These are phyloP conservation scores for Melinaea menophilus DNA, from an alignment of 2,888 invertebrate species.

Conservation along the genomic window DNA sequence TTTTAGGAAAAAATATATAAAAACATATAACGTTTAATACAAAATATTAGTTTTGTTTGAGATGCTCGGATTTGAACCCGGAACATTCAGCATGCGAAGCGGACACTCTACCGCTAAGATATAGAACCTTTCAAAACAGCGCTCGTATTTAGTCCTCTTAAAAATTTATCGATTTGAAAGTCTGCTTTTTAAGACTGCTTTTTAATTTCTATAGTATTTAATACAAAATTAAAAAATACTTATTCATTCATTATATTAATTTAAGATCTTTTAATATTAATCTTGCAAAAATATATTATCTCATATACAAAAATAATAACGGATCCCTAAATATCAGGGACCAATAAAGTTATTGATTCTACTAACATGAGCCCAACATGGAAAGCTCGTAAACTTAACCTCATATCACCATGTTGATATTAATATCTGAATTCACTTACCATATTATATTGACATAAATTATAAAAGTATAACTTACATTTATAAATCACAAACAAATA, in stretches of 20 bases:
- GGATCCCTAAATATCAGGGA: conserved; percentile 11
- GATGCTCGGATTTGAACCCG: conserved; percentile 82
- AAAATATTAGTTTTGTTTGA: conserved; percentile 50
- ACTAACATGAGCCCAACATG: conserved; percentile 39
- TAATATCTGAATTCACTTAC: conserved; percentile 12
- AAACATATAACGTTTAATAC: neutral
- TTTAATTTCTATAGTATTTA: too few relatives aligned
- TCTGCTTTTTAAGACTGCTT: too few relatives aligned
- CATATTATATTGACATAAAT: neutral
- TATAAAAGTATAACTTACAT: neutral
- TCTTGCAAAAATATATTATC: neutral
- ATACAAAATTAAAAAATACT: neutral
- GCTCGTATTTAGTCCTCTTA: too few relatives aligned
- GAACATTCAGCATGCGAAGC: conserved; percentile 83
- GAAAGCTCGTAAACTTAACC: conserved; percentile 41
- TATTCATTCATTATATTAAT: neutral
- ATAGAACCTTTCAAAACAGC: conserved; percentile 47
- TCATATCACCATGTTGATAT: conserved; percentile 33
- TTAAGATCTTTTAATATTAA: neutral
- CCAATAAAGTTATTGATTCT: conserved; percentile 45
- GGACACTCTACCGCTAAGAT: conserved; percentile 80
- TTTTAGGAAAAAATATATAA: neutral
- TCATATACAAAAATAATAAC: conserved; percentile 9
- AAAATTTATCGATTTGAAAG: too few relatives aligned
- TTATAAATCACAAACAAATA: neutral